A percentile compares a stretch with the other conserved stretches of the same genome.
Conservation (phyloP, 2,888 invertebrate species). For the Sarcophaga rosellei region DNA sequence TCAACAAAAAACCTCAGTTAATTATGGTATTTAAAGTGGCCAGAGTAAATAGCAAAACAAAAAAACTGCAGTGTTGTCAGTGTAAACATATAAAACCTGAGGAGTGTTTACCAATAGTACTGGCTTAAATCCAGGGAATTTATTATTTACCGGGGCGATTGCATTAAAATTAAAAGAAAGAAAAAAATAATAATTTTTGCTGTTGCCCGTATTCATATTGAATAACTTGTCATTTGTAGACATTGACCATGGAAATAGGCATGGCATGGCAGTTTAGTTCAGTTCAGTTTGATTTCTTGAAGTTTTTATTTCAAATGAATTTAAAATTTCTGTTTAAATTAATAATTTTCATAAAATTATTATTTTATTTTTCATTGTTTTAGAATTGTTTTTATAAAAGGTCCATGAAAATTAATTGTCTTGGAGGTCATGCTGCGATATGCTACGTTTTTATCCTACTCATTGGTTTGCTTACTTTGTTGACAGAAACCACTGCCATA, state of each 20-base stretch:
- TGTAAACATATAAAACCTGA: neutral
- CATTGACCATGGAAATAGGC: slow-evolving; percentile 59
- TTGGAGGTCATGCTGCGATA: slow-evolving; percentile 22
- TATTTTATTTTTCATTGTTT: neutral
- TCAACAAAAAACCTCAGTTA: neutral
- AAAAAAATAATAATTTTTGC: neutral
- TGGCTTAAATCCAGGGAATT: neutral
- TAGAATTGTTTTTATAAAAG: neutral
- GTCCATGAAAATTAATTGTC: slow-evolving; percentile 26
- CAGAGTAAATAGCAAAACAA: neutral
- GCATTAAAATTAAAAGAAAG: slow-evolving; percentile 28
- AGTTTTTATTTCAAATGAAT: neutral
- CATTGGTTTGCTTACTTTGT: neutral
- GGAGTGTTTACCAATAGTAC: too few relatives aligned
- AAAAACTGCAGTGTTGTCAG: neutral
- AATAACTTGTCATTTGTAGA: slow-evolving; percentile 33
- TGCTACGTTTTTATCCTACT: neutral
- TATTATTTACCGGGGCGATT: slow-evolving; percentile 29
- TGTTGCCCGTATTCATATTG: neutral
- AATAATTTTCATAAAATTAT: neutral
- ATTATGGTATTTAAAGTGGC: neutral
- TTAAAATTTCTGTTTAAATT: neutral
- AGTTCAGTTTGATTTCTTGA: neutral
- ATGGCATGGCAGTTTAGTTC: slow-evolving; percentile 2
- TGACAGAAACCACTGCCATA: neutral